Evolutionary conservation across 2,888 invertebrate species (phyloP).

Genomic region (Strigamia transsilvanica): DNA sequence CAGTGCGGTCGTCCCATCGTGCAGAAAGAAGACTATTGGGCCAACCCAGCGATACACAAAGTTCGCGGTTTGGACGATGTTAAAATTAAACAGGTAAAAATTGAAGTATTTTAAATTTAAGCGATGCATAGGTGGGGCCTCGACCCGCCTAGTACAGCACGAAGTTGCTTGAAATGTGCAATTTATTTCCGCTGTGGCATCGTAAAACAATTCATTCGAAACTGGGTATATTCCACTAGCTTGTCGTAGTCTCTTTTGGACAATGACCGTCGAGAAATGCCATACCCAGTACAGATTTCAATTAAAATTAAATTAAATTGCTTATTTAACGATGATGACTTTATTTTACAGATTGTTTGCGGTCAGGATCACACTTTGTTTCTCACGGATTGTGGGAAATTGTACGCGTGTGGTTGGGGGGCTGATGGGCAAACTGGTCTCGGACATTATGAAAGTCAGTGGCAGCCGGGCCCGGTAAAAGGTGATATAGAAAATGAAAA

Average conservation of each 20-base stretch:
- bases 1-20: conserved; percentile 89
- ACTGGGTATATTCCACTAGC: conserved; percentile 3
- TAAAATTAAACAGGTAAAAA: neutral
- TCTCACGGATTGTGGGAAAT: conserved; percentile 79
- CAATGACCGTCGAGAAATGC: neutral
- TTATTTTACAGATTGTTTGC: conserved; percentile 72
- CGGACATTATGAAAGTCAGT: conserved; percentile 71
- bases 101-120: neutral
- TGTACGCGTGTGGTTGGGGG: conserved; percentile 91
- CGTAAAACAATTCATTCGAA: neutral
- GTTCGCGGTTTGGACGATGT: conserved; percentile 34
- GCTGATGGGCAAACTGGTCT: conserved; percentile 94
- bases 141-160: neutral
- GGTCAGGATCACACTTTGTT: conserved; percentile 93
- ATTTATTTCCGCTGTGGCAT: neutral
- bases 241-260: neutral
- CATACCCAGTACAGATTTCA: neutral
- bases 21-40: conserved; percentile 75
- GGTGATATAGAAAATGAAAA: conserved; percentile 86
- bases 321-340: neutral
- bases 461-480: conserved; percentile 69
- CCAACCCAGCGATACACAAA: conserved; percentile 20
- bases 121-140: neutral
- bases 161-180: neutral
- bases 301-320: neutral